Percentiles rank a stretch among this genome's conserved stretches.
These are phyloP conservation scores for Dioctria rufipes DNA, from an alignment of 2,888 invertebrate genomes.

Conservation along the genomic window DNA sequence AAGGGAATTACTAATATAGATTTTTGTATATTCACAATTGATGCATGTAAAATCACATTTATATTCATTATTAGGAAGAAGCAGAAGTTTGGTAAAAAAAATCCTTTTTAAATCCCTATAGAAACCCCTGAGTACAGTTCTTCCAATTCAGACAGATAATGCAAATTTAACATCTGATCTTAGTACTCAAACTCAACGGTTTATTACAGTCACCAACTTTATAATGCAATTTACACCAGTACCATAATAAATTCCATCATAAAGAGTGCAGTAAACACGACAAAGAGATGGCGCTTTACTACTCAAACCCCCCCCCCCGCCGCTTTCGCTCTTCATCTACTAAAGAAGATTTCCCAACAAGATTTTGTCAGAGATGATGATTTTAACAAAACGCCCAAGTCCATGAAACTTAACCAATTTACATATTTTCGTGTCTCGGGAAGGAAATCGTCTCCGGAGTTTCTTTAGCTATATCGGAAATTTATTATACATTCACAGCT, in stretches of 20 bases:
- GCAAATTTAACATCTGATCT: slow-evolving; percentile 39
- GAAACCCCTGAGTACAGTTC: too few species aligned
- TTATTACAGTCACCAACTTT: slow-evolving; percentile 44
- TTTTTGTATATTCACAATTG: too few species aligned
- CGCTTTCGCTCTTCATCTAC: background rate
- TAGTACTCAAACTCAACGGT: slow-evolving; percentile 2
- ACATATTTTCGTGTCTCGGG: slow-evolving; percentile 43
- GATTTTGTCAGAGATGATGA: slow-evolving; percentile 34
- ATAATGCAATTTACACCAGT: slow-evolving; percentile 43
- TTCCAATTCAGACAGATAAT: background rate
- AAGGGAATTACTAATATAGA: too few species aligned
- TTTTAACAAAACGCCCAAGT: slow-evolving; percentile 32
- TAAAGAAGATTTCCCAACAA: slow-evolving; percentile 1
- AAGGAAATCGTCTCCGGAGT: slow-evolving; percentile 28
- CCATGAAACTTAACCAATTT: slow-evolving; percentile 48
- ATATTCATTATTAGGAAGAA: too few species aligned
- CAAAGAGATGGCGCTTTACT: background rate
- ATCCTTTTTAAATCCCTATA: too few species aligned
- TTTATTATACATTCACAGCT: slow-evolving; percentile 54
- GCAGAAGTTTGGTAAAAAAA: too few species aligned
- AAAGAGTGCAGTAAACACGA: slow-evolving; percentile 11
- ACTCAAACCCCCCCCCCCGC: background rate
- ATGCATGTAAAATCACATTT: too few species aligned
- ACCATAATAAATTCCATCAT: slow-evolving; percentile 27
- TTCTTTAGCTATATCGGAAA: slow-evolving; percentile 24